Evolutionary conservation across 1,140 invertebrate genomes (phyloP).

Genomic region (Drosophila navojoa): DNA sequence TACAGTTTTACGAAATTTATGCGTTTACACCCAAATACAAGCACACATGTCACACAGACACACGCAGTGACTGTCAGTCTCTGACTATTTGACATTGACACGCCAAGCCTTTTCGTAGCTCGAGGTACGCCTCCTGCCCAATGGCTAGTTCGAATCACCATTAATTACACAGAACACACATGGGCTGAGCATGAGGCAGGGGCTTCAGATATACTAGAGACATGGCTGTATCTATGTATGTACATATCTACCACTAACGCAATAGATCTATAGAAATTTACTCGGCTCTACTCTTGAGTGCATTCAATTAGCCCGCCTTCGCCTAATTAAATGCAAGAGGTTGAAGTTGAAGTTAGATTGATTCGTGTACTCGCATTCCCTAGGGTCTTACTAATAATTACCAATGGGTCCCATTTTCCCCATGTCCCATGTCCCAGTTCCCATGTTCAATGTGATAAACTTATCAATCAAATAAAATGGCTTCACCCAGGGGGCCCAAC

Average conservation of each 20-base stretch:
- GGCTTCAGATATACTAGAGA: neutral
- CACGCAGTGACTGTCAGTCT: conserved; percentile 17
- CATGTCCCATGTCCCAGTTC: neutral
- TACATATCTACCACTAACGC: neutral
- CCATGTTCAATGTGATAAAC: conserved; percentile 9
- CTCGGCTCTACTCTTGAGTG: conserved; percentile 7
- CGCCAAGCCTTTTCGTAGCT: conserved; percentile 45
- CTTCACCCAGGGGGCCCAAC: neutral
- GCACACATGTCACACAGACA: conserved; percentile 10
- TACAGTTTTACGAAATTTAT: conserved; percentile 42
- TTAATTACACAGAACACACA: conserved; percentile 14
- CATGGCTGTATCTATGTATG: neutral
- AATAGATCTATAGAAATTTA: neutral
- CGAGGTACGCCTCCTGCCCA: conserved; percentile 25
- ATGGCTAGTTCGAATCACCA: neutral
- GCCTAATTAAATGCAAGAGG: conserved; percentile 23
- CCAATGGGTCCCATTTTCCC: neutral
- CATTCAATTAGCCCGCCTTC: conserved; percentile 35
- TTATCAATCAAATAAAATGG: conserved; percentile 30
- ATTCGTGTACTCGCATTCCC: conserved; percentile 13
- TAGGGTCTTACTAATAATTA: conserved; percentile 20
- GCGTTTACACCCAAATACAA: conserved; percentile 6
- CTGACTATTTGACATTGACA: conserved; percentile 53
- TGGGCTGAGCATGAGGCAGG: neutral
- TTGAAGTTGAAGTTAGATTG: neutral